Evolutionary conservation across 2,888 invertebrate genomes (phyloP), one percentile per base, ranked within the genome.

Genomic region (Cataglyphis albicans): DNA sequence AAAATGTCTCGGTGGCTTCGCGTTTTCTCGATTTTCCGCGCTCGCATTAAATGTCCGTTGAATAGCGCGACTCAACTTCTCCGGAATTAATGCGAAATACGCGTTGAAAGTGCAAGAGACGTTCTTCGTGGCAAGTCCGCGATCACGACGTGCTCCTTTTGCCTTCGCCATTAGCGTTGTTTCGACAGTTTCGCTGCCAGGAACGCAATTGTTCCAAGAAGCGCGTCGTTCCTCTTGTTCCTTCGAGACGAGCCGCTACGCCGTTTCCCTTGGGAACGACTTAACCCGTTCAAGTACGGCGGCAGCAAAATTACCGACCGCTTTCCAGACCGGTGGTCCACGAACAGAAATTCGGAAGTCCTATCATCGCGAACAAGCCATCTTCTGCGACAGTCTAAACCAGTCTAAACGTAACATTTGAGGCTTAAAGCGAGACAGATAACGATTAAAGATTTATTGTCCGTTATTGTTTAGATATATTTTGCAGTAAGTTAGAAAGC

Each of bases 291-390:
- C 65, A 83, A 85, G 84, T 75, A 75, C 55, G 64, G 29, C 72
- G 44, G 70, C 52, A 61, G 84, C 83, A 76, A 89, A 89, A 89
- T 89, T 87, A 84, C 86, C 48, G 82, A 63, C 73, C 67, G 84
- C 84, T 84, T 89, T 87, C 87, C 86, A 82, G 82, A 48, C 67
- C 68, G 78, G 48, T 74, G 81, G 38, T 72, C 61, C 87, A 35
- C 76, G 52, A 57, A 59, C 61, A 84, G 82, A 84, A 87, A 82
- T 85, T 86, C 73, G 68, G 67, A 65, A 85, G 83, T 61, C 48
- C 73, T 83, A 55, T 84, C 81, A 80, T 81, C 74, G 80, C 82
- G 48, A n/a, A 7, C 83, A 72, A 78, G 75, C 57, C 59, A 21
- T 83, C 73, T 44, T 38, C 64, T 52, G 15, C 55, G 52, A 52